Evolutionary conservation across 35 echinoderm and acorn worm genomes (phyloP), one percentile per base, ranked within the genome.

Genomic region (Heliocidaris tuberculata): DNA sequence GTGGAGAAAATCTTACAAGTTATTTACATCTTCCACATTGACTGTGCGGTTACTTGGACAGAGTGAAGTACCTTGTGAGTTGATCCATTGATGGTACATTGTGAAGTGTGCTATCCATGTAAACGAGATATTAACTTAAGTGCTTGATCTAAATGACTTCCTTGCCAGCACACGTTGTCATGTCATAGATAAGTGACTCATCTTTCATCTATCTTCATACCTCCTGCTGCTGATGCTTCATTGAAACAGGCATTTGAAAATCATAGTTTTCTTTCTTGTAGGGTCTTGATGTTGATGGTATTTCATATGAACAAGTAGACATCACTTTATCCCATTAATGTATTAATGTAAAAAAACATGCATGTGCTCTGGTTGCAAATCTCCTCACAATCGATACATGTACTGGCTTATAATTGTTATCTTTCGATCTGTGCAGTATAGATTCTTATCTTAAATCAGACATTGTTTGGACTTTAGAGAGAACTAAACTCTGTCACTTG

Each of bases 101-200:
- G 27, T n/a, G 27, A 78, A 27, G 65, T 78, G 21, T 27, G 21
- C 65, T 78, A n/a, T 78, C 27, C 21, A 27, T n/a, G 27, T 78
- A 78, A 78, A 78, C 27, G 65, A 78, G 65, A 6, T 78, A 78
- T 78, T 78, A 78, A 78, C 65, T 27, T 1, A 78, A 78, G 65
- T 78, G 65, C 65, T 78, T 78, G 65, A 78, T 78, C 65, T 78
- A 78, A 78, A 78, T 78, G 15, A 78, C 65, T 78, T 78, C 65
- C 65, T 78, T 78, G 65, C 65, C 65, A 24, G 27, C 65, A 78
- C 21, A 78, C 65, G 65, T 56, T 56, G 52, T 78, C 65, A 78
- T 78, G 65, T 78, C 27, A 78, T 78, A 78, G 65, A 78, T 24
- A 5, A 21, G 21, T 78, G 65, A 78, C 65, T 78, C 21, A 78